Conservation (phyloP, 2,797 vertebrate genomes). For the Phoeniculus purpureus region DNA sequence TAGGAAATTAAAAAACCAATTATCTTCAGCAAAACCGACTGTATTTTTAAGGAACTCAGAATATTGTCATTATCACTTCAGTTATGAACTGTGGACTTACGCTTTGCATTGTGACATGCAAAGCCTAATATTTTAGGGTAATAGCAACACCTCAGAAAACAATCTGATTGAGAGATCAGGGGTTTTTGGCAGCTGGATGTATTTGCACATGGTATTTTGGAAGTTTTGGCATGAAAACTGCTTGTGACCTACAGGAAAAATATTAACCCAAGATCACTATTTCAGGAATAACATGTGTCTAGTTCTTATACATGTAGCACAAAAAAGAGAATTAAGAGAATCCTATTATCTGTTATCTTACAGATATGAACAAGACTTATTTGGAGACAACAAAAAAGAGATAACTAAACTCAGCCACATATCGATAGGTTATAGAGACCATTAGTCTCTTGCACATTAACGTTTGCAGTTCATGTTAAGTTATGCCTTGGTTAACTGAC, state of each 20-base stretch:
- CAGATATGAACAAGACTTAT: background rate
- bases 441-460: conserved; percentile 16
- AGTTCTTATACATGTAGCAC: background rate
- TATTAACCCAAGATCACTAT: background rate
- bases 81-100: background rate
- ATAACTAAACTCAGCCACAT: background rate
- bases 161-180: background rate
- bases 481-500: background rate
- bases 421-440: background rate
- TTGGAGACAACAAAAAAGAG: background rate
- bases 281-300: background rate
- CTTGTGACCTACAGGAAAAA: background rate
- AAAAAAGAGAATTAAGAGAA: background rate
- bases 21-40: background rate
- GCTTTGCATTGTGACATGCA: background rate
- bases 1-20: background rate
- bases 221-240: background rate
- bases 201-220: background rate
- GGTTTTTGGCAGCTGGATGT: background rate
- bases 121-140: background rate
- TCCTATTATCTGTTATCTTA: background rate
- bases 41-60: background rate
- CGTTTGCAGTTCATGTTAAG: background rate
- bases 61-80: background rate
- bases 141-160: background rate